A percentile compares a stretch with the other conserved stretches of the same genome.
Evolutionary conservation across 2,113 vertebrate genomes (phyloP).

Genomic region (Fregetta grallaria): DNA sequence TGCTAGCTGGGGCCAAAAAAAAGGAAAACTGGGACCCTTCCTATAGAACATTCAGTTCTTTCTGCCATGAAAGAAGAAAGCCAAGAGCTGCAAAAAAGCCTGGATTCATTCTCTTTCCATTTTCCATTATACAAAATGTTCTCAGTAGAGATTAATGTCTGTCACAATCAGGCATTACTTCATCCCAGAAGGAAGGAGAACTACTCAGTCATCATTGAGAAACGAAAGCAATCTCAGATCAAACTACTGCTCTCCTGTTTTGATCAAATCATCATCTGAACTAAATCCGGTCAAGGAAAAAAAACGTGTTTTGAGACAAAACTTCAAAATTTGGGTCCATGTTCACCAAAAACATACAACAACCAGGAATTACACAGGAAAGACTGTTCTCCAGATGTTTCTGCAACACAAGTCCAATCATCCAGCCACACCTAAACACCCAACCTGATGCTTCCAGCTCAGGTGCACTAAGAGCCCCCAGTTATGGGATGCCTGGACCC

Average conservation of each 20-base stretch:
- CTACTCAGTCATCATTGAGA: background rate
- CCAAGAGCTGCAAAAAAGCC: background rate
- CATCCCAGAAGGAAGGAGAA: background rate
- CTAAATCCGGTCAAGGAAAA: background rate
- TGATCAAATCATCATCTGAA: background rate
- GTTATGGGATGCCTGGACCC: background rate
- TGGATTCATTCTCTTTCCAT: background rate
- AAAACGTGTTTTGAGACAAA: background rate
- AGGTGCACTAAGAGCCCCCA: background rate
- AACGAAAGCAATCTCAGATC: constrained; percentile 8
- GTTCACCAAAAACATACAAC: background rate
- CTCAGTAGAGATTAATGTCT: constrained; percentile 23
- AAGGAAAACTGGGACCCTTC: background rate
- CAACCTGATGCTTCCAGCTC: background rate
- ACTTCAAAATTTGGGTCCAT: background rate
- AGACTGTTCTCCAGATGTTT: background rate
- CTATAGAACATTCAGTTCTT: background rate
- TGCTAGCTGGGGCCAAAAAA: background rate
- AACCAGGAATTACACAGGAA: background rate
- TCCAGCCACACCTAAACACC: background rate
- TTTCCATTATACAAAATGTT: background rate
- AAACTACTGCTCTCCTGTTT: background rate
- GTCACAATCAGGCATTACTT: background rate
- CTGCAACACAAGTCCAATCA: background rate
- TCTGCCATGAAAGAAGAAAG: background rate